phyloP scores from a whole-genome alignment of 2,888 invertebrate species.

The Galeopsomyia nigrocyanea region DNA sequence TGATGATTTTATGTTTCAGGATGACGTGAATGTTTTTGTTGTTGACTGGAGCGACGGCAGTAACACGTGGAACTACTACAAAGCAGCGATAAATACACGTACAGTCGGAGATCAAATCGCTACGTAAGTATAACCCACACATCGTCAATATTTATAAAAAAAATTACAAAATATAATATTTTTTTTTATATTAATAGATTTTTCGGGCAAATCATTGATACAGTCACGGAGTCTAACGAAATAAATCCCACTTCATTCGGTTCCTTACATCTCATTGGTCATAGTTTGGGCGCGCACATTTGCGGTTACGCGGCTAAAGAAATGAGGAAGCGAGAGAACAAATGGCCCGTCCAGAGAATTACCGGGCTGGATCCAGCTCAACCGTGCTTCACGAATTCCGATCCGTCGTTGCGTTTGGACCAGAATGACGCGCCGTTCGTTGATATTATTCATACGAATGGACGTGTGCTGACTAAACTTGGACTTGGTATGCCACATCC shows the following conservation, averaged over 20 bases:
- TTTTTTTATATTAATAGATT: slow-evolving; percentile 2
- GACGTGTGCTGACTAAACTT: slow-evolving; percentile 70
- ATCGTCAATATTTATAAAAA: background rate
- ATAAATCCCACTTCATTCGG: slow-evolving; percentile 54
- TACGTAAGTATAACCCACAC: slow-evolving; percentile 61
- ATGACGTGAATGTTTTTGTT: slow-evolving; percentile 74
- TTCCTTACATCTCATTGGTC: slow-evolving; percentile 73
- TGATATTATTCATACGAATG: slow-evolving; percentile 77
- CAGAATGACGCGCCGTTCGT: slow-evolving; percentile 74
- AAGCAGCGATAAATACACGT: slow-evolving; percentile 74
- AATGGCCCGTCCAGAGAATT: slow-evolving; percentile 61
- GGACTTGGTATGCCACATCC: slow-evolving; percentile 74
- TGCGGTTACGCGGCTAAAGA: slow-evolving; percentile 72
- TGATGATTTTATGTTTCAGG: slow-evolving; percentile 64
- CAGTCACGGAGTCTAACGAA: background rate
- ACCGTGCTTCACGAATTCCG: slow-evolving; percentile 73
- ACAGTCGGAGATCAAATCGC: slow-evolving; percentile 73
- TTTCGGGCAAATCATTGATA: slow-evolving; percentile 7
- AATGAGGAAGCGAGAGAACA: slow-evolving; percentile 65
- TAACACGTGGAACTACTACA: slow-evolving; percentile 75
- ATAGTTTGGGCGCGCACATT: slow-evolving; percentile 77
- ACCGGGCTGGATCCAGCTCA: slow-evolving; percentile 77
- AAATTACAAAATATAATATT: background rate
- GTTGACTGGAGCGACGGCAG: slow-evolving; percentile 78
- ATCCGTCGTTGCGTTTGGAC: slow-evolving; percentile 71